Evolutionary conservation across 1,140 invertebrate genomes (phyloP), one percentile per base, ranked within the genome.

Genomic region (Drosophila pseudoananassae): DNA sequence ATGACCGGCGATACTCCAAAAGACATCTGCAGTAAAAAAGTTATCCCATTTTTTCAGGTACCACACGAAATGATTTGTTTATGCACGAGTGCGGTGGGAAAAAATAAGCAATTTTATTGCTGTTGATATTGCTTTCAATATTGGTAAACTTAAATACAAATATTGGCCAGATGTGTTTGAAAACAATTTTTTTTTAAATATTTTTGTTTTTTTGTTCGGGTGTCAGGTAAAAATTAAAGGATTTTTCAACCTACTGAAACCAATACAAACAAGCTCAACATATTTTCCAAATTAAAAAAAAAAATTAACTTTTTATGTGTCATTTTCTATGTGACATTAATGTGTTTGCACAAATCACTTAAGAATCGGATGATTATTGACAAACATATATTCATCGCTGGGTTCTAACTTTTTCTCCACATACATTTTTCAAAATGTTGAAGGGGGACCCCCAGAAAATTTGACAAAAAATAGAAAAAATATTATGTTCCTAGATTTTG

Each of bases 11-110:
- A 29, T 55, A 25, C 40, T 12, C 27, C 20, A 8, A 40, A 46
- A 31, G 64, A 23, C 43, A 56, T 68, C 45, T 70, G 64, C 31
- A 20, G 17, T 7, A 69, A 69, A 70, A 66, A 70, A 55, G 40
- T 69, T 56, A 70, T 69, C 15, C 10, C 43, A 56, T 69, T 70
- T 70, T 69, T 69, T 40, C 50, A 55, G 65, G 64, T 69, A 36
- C 7, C 66, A 5, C 43, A 49, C 25, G 43, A 8, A 69, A 69
- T 49, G 50, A 69, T 70, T 70, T 69, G 66, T 69, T 56, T 49
- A 56, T 52, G 64, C 31, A 36, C 31, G 29, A 33, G 50, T 40
- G 6, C 23, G 31, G 8, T n/a, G 31, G 20, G 14, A 27, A 49
- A 38, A 56, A 56, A 52, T 52, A 17, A 10, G 31, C 6, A 69